Evolutionary conservation across 2,113 vertebrate genomes (phyloP).

Genomic region (Himantopus leucocephalus): DNA sequence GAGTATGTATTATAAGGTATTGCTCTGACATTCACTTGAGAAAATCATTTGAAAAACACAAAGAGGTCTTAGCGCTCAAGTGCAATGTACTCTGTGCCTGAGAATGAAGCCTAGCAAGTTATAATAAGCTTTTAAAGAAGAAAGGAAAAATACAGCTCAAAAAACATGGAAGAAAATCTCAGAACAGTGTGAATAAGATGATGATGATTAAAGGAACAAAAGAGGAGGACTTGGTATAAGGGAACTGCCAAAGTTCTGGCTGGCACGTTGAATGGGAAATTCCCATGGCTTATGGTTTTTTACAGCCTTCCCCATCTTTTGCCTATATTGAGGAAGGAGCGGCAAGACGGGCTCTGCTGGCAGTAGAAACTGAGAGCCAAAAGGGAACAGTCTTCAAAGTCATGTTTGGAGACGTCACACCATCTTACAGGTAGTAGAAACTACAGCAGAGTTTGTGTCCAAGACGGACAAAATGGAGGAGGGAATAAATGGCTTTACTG

Average conservation of each 20-base stretch:
- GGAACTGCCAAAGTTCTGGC: background rate
- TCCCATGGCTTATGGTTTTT: background rate
- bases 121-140: constrained; percentile 3
- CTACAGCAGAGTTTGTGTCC: background rate
- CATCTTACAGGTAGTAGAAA: background rate
- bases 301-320: background rate
- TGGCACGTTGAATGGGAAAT: background rate
- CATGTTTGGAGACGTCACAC: background rate
- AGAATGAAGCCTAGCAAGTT: background rate
- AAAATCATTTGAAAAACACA: constrained; percentile 7
- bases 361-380: background rate
- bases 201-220: background rate
- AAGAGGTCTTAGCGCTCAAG: constrained; percentile 10
- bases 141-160: background rate
- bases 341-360: background rate
- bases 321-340: background rate
- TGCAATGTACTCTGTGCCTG: background rate
- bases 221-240: background rate
- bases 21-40: constrained; percentile 31
- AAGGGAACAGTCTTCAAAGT: background rate
- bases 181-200: background rate
- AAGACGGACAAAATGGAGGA: background rate
- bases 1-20: background rate
- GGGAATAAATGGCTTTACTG: background rate
- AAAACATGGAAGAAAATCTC: background rate